phyloP scores from a whole-genome alignment of 1,140 invertebrate species.

The Neodiprion virginianus region DNA sequence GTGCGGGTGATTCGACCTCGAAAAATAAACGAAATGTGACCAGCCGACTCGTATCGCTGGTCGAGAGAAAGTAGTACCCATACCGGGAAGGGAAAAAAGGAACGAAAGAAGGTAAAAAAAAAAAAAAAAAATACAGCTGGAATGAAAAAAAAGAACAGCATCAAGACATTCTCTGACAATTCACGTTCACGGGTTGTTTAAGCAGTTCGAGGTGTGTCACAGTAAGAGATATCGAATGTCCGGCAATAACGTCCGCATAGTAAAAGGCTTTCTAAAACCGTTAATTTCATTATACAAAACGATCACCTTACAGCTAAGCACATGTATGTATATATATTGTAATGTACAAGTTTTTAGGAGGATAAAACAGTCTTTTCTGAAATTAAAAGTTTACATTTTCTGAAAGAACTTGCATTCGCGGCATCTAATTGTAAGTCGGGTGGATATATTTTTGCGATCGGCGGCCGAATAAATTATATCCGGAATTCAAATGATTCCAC shows the following conservation, averaged over 20 bases:
- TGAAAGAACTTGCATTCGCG: background rate
- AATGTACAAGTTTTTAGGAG: too few relatives aligned
- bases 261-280: slow-evolving; percentile 50
- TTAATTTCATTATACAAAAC: slow-evolving; percentile 43
- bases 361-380: background rate
- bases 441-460: background rate
- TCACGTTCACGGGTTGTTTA: slow-evolving; percentile 4
- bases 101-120: background rate
- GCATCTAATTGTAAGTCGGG: background rate
- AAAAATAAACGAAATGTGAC: background rate
- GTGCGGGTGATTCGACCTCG: background rate
- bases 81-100: background rate
- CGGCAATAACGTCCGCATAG: slow-evolving; percentile 22
- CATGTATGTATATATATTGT: too few relatives aligned
- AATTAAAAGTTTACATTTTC: background rate
- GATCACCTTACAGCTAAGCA: background rate
- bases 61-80: background rate
- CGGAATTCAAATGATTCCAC: background rate
- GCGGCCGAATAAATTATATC: background rate
- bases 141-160: too few relatives aligned
- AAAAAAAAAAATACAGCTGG: background rate
- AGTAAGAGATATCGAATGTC: slow-evolving; percentile 13
- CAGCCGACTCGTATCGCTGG: background rate
- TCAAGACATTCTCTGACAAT: background rate
- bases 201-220: slow-evolving; percentile 22